A percentile compares a stretch with the other conserved stretches of the same genome.
Conservation (phyloP, 2,113 vertebrate species). For the Polyodon spathula region DNA sequence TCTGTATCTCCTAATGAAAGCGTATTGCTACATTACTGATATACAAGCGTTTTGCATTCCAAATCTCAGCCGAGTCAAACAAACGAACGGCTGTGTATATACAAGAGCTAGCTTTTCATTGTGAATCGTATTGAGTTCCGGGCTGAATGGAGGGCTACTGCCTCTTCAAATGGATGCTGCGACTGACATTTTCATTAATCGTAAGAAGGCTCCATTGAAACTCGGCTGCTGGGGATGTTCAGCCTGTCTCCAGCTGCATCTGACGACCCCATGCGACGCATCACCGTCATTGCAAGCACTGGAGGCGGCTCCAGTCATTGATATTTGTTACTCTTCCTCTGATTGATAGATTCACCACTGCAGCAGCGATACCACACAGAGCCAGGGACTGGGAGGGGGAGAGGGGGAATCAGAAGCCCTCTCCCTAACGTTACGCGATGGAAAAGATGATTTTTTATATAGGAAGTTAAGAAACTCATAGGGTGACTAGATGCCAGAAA, state of each 20-base stretch:
- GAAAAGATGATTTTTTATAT: no score
- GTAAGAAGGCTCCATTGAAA: constrained; percentile 27
- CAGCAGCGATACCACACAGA: constrained; percentile 20
- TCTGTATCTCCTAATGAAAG: no score
- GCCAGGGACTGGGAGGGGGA: constrained; percentile 22
- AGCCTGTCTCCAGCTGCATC: constrained; percentile 24
- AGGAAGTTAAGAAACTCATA: no score
- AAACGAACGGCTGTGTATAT: neutral
- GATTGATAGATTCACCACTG: constrained; percentile 26
- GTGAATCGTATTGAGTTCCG: constrained; percentile 2
- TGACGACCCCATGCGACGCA: constrained; percentile 44
- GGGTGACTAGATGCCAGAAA: no score
- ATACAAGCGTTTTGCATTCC: neutral
- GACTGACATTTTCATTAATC: constrained; percentile 26
- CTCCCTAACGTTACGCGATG: constrained; percentile 22
- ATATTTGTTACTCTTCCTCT: constrained; percentile 32
- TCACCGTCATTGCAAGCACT: constrained; percentile 14
- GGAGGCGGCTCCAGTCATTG: constrained; percentile 23
- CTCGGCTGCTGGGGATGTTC: constrained; percentile 9
- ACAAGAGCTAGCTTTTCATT: constrained; percentile 8
- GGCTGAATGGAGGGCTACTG: constrained; percentile 14
- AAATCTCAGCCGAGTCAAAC: neutral
- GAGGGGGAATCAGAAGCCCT: constrained; percentile 16
- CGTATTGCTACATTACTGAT: neutral
- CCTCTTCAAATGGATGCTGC: constrained; percentile 17